These are phyloP conservation scores for Ophraella communa DNA, from an alignment of 2,888 invertebrate species.

Conservation along the genomic window DNA sequence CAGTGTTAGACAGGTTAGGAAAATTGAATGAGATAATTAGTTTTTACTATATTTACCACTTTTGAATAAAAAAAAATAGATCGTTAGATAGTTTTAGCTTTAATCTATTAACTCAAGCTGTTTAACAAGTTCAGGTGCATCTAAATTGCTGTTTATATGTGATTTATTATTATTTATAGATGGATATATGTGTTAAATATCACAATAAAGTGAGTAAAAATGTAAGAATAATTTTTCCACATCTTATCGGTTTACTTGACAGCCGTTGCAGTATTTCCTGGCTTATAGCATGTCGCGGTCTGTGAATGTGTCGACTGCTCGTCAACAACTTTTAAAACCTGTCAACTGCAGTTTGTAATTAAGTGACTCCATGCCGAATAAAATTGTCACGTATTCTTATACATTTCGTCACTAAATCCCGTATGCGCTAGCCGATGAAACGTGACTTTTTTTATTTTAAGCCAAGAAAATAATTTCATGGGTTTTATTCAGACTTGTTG, in stretches of 20 bases:
- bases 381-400: slow-evolving; percentile 26
- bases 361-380: slow-evolving; percentile 29
- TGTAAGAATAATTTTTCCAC: slow-evolving; percentile 33
- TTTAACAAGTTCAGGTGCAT: too few relatives aligned
- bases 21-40: too few relatives aligned
- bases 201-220: too few relatives aligned
- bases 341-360: slow-evolving; percentile 48
- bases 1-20: too few relatives aligned
- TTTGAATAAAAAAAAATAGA: too few relatives aligned
- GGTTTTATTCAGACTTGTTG: not conserved
- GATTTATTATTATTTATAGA: too few relatives aligned
- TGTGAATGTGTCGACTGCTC: slow-evolving; percentile 40
- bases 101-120: too few relatives aligned
- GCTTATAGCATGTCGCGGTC: slow-evolving; percentile 34
- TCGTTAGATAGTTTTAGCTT: too few relatives aligned
- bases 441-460: not conserved
- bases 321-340: slow-evolving; percentile 48
- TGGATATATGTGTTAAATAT: too few relatives aligned
- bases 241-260: slow-evolving; percentile 44
- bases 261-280: slow-evolving; percentile 40
- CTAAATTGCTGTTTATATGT: too few relatives aligned
- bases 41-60: too few relatives aligned
- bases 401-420: slow-evolving; percentile 8
- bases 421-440: not conserved
- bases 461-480: not conserved